These are phyloP conservation scores for Limnothrissa miodon DNA, from an alignment of 2,113 vertebrate genomes.

Conservation along the genomic window DNA sequence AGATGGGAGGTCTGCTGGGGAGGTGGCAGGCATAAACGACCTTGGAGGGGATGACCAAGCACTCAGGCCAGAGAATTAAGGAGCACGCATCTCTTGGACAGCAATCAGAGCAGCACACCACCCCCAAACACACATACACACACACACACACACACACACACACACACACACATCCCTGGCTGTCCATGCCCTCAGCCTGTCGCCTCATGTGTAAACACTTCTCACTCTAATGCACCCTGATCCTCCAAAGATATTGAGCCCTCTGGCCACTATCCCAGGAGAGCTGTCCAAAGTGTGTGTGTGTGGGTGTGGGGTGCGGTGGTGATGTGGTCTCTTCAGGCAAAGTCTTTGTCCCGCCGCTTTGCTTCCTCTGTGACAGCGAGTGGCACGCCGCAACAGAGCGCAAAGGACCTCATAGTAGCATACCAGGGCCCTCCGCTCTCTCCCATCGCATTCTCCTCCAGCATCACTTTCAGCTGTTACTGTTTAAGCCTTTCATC, in stretches of 20 bases:
- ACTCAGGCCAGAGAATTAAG: background rate
- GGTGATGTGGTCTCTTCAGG: background rate
- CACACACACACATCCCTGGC: background rate
- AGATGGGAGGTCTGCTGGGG: no score
- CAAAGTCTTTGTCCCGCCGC: background rate
- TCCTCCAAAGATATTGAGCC: conserved; percentile 5
- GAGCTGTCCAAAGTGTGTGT: background rate
- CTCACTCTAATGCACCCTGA: conserved; percentile 18
- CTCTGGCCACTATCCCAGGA: conserved; percentile 4
- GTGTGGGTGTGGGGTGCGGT: background rate
- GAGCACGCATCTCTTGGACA: background rate
- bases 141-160: background rate
- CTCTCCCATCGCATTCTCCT: background rate
- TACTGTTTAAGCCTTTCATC: background rate
- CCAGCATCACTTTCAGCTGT: no score
- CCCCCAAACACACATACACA: background rate
- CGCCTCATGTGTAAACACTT: conserved; percentile 15
- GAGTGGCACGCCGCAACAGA: background rate
- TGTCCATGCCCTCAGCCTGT: background rate
- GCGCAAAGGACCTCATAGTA: background rate
- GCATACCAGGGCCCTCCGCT: background rate
- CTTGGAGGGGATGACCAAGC: background rate
- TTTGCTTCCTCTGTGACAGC: conserved; percentile 3
- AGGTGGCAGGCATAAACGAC: background rate
- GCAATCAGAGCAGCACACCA: background rate